Conservation (phyloP, 2,888 invertebrate genomes). For the Caenorhabditis parvicauda region DNA sequence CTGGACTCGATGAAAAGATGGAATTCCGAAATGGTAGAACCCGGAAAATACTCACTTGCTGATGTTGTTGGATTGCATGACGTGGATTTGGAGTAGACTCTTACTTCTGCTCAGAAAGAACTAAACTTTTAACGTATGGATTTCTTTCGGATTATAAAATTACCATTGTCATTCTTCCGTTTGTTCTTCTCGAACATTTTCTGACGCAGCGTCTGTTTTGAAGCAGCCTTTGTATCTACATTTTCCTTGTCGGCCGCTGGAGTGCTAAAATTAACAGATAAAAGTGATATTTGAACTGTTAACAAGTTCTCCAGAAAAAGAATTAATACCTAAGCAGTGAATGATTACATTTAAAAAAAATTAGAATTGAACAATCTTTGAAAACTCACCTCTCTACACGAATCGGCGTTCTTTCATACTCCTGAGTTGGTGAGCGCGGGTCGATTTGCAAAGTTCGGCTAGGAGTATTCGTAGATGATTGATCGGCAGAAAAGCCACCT, state of each 20-base stretch:
- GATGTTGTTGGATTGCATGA: conserved; percentile 13
- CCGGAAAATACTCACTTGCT: conserved; percentile 10
- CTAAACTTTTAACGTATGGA: neutral
- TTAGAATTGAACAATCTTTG: neutral
- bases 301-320: neutral
- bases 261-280: neutral
- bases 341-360: neutral
- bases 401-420: conserved; percentile 41
- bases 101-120: neutral
- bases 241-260: conserved; percentile 1
- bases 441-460: conserved; percentile 17
- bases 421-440: conserved; percentile 39
- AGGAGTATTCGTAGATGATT: conserved; percentile 14
- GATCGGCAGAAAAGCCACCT: neutral
- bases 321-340: neutral
- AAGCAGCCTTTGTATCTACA: neutral
- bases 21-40: too few relatives aligned
- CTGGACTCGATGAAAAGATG: too few relatives aligned
- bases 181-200: conserved; percentile 22
- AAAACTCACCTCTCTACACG: conserved; percentile 22
- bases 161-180: neutral
- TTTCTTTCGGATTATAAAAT: neutral
- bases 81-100: conserved; percentile 14
- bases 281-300: neutral
- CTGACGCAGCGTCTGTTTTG: conserved; percentile 17